Evolutionary conservation across 1,140 invertebrate genomes (phyloP).

Genomic region (Oncopeltus fasciatus): DNA sequence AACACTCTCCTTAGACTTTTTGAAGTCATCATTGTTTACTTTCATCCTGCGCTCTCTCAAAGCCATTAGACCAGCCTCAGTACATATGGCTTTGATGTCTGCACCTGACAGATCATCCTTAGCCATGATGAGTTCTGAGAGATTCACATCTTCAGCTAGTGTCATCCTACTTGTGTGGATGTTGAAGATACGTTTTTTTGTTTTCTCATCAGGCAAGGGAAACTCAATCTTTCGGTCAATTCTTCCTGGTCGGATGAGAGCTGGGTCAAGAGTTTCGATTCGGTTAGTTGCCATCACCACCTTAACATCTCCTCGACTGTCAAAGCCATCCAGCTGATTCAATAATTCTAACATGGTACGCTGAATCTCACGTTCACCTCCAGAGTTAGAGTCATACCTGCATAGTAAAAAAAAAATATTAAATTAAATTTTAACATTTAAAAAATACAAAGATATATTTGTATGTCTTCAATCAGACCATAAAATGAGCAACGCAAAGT

Average conservation of each 20-base stretch:
- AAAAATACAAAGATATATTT: too few relatives aligned
- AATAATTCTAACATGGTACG: constrained; percentile 98
- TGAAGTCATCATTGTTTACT: constrained; percentile 98
- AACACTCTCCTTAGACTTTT: constrained; percentile 98
- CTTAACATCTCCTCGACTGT: constrained; percentile 71
- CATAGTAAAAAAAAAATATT: constrained; percentile 30
- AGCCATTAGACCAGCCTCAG: constrained; percentile 96
- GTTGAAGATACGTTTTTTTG: constrained; percentile 92
- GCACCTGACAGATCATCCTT: constrained; percentile 99
- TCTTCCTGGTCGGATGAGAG: constrained; percentile 92
- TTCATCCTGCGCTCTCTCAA: constrained; percentile 96
- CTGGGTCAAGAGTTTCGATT: constrained; percentile 97
- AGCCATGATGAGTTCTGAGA: constrained; percentile 96
- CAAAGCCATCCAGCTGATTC: constrained; percentile 98
- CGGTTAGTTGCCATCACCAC: constrained; percentile 99
- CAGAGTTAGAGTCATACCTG: constrained; percentile 94
- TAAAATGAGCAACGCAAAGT: too few relatives aligned
- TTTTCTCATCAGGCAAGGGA: constrained; percentile 97
- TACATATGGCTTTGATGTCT: constrained; percentile 95
- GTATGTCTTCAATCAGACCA: too few relatives aligned
- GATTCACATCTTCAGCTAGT: constrained; percentile 88
- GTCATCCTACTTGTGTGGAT: constrained; percentile 99
- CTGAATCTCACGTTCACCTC: constrained; percentile 98
- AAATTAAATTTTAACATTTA: too few relatives aligned
- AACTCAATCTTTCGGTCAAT: constrained; percentile 99